Conservation (phyloP, 2,797 vertebrate species). For the Etheostoma perlongum region DNA sequence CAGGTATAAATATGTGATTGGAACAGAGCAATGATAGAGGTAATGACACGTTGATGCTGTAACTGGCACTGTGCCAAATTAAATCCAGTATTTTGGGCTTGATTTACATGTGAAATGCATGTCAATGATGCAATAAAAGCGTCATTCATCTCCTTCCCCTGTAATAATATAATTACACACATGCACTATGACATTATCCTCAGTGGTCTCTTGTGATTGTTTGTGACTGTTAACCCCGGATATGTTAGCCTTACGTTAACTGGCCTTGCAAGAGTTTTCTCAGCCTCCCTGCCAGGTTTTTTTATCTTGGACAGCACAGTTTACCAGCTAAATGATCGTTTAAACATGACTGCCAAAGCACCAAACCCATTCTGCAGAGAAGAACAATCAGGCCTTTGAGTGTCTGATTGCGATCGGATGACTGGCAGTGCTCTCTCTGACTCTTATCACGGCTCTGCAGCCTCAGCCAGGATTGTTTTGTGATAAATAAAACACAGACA, state of each 20-base stretch:
- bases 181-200: background rate
- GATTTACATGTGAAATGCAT: background rate
- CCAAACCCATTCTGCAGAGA: conserved; percentile 33
- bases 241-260: background rate
- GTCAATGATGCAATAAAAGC: background rate
- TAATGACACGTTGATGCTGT: background rate
- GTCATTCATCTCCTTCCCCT: background rate
- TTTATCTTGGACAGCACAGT: conserved; percentile 48
- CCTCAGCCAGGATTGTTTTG: conserved; percentile 65
- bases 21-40: background rate
- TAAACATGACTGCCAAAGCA: conserved; percentile 41
- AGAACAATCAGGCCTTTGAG: conserved; percentile 62
- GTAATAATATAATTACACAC: background rate
- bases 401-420: conserved; percentile 52
- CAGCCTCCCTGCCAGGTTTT: conserved; percentile 10
- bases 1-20: background rate
- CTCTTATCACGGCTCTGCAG: conserved; percentile 74
- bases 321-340: conserved; percentile 32
- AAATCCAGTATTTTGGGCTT: background rate
- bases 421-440: conserved; percentile 29
- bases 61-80: background rate
- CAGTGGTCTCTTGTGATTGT: background rate
- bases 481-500: conserved; percentile 71
- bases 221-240: background rate
- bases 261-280: conserved; percentile 18